These are phyloP conservation scores for Dryomyza anilis DNA, from an alignment of 2,888 invertebrate species.

Conservation along the genomic window DNA sequence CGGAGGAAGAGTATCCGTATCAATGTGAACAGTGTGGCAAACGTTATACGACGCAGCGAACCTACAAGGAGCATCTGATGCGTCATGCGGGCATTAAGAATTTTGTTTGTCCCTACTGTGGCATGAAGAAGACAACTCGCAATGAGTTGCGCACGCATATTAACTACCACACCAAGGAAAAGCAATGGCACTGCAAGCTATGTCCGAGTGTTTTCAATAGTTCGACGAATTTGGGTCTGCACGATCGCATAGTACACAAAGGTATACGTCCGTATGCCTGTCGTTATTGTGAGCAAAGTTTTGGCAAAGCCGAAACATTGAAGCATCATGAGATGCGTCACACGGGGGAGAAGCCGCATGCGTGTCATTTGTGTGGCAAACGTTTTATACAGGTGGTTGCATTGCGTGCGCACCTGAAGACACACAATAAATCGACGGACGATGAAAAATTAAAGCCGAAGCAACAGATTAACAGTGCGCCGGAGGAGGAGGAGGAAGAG, in stretches of 20 bases:
- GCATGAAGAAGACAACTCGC: conserved; percentile 41
- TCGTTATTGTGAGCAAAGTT: conserved; percentile 42
- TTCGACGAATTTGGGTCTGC: conserved; percentile 40
- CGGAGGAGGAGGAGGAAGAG: no score
- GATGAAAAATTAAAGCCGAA: no score
- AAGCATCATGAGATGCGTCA: conserved; percentile 47
- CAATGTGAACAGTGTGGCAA: conserved; percentile 52
- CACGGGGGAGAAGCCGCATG: conserved; percentile 44
- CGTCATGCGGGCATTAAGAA: conserved; percentile 45
- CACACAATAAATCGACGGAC: no score
- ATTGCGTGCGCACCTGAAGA: conserved; percentile 43
- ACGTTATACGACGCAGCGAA: conserved; percentile 39
- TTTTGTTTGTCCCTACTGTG: conserved; percentile 47
- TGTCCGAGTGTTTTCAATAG: conserved; percentile 43
- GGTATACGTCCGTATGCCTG: conserved; percentile 42
- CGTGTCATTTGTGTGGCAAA: conserved; percentile 41
- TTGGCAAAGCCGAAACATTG: conserved; percentile 44
- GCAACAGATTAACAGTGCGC: no score
- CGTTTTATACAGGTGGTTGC: conserved; percentile 45
- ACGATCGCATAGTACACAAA: conserved; percentile 44
- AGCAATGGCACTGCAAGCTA: conserved; percentile 41
- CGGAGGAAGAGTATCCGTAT: conserved; percentile 40
- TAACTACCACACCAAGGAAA: conserved; percentile 43
- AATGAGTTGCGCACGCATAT: conserved; percentile 42
- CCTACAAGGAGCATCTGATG: conserved; percentile 44